Evolutionary conservation across 1,140 invertebrate species (phyloP), one percentile per base, ranked within the genome.

Genomic region (Oreohelix idahoensis): DNA sequence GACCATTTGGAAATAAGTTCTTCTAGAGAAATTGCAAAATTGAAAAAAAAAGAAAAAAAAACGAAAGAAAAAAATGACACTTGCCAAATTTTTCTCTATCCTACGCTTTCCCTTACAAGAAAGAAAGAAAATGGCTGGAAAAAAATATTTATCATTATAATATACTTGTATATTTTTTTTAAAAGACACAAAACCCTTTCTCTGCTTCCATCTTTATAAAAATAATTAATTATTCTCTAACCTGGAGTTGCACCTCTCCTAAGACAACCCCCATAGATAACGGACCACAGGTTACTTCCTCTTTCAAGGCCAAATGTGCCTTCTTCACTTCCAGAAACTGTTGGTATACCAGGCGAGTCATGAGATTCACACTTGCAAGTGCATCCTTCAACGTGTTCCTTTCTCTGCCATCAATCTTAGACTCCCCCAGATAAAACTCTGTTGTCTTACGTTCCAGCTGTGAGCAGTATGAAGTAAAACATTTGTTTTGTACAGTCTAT

Each of bases 261-360:
- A 76, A 10, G 26, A 32, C 17, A 15, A 29, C 17, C 29, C 29
- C 42, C 45, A 35, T 32, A 15, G 39, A 45, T n/a, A 45, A 35
- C 2, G 74, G 74, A 1, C 10, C n/a, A 8, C 10, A 42, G 1
- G 51, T 76, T 13, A 51, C 45, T 49, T 76, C 74, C 15, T 51
- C 5, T 51, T 51, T 76, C 74, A 76, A 35, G 5, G 74, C 39
- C 74, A 76, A 20, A 35, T 76, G 53, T 8, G 74, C 17, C 23
- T 29, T 35, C 45, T 76, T 76, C 17, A 76, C 39, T 49, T 49
- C 5, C 39, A 29, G 2, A 35, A 76, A 76, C 5, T 45, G 45
- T 45, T 39, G 32, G 45, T 11, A 45, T 2, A 76, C 74, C 13
- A 29, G 1, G 26, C 26, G 38, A 39, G 39, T 42, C 10, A 42